A percentile compares a stretch with the other conserved stretches of the same genome.
These are phyloP conservation scores for Morus bassanus DNA, from an alignment of 2,797 vertebrate species.

Conservation along the genomic window DNA sequence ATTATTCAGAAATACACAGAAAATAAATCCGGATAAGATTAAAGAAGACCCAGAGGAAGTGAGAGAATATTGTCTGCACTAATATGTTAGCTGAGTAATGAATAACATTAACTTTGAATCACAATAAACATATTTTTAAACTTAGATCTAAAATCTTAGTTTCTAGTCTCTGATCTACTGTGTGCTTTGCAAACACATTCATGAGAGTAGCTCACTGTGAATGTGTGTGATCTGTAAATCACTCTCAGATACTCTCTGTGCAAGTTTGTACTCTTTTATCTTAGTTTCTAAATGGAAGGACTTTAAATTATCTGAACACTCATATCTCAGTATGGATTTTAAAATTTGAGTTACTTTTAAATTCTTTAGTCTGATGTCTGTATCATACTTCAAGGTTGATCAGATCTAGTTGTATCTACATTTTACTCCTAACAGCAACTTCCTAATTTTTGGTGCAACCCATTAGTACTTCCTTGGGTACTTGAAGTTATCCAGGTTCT, in stretches of 20 bases:
- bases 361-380: neutral
- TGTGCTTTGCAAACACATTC: constrained; percentile 37
- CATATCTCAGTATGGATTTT: neutral
- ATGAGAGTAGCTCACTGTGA: constrained; percentile 19
- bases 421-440: neutral
- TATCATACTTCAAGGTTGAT: neutral
- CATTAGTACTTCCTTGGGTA: neutral
- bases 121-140: constrained; percentile 69
- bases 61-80: constrained; percentile 67
- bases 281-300: neutral
- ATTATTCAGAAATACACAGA: constrained; percentile 70
- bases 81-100: constrained; percentile 69
- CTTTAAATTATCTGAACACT: neutral
- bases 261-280: neutral
- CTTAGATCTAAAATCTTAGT: constrained; percentile 51
- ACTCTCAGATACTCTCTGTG: neutral
- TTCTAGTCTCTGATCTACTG: constrained; percentile 14
- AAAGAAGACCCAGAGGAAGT: constrained; percentile 68
- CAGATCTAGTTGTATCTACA: neutral
- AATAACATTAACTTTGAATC: constrained; percentile 67
- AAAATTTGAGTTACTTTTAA: neutral
- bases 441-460: neutral
- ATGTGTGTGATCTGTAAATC: constrained; percentile 4
- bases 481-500: neutral
- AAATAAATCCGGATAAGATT: constrained; percentile 76